Base-by-base conservation (phyloP, 2,797 vertebrate genomes). In the Rhinatrema bivittatum region DNA sequence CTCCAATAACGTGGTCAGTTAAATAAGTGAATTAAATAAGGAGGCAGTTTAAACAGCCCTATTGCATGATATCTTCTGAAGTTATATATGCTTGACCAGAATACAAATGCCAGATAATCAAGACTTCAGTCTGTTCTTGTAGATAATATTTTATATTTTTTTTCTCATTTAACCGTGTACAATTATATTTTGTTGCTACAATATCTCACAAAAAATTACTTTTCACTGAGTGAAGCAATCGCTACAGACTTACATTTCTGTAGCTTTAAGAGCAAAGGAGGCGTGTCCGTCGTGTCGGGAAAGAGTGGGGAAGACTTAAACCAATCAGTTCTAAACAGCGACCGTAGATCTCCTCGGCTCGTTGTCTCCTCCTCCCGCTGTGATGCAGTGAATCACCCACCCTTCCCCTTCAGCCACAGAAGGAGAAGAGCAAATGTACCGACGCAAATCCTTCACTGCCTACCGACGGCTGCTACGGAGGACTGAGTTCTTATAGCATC, bases 301-400 rank as follows among this genome's bases (percentile, higher is more conserved):
- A 48, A 70, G 50, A 74, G 70, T 59, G 68, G 69, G 68, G 49
- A 62, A 74, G 60, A 77, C 72, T 67, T 75, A 60, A 68, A 56
- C 86, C 85, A 87, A 84, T 87, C 71, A 78, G 73, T 64, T 60
- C 65, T 41, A 46, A 50, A 61, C 73, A 75, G 43, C 48, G 76
- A 70, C 72, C 54, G 45, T 56, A 50, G 70, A 69, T 67, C 71
- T 64, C 60, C 57, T 74, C 80, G 82, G 72, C 13, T 22, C 47
- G 62, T 61, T 38, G 51, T 43, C 52, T 62, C 55, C 60, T 56
- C 69, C 67, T 70, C 60, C 53, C 55, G 65, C 63, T 42, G 63
- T 52, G 55, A 60, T 65, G 55, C 76, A 77, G 58, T 70, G 70
- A 75, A 74, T 70, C 64, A 68, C 68, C 70, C 74, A 68, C 60